Evolutionary conservation across 35 echinoderm and acorn worm species (phyloP).

Genomic region (Heliocidaris erythrogramma): DNA sequence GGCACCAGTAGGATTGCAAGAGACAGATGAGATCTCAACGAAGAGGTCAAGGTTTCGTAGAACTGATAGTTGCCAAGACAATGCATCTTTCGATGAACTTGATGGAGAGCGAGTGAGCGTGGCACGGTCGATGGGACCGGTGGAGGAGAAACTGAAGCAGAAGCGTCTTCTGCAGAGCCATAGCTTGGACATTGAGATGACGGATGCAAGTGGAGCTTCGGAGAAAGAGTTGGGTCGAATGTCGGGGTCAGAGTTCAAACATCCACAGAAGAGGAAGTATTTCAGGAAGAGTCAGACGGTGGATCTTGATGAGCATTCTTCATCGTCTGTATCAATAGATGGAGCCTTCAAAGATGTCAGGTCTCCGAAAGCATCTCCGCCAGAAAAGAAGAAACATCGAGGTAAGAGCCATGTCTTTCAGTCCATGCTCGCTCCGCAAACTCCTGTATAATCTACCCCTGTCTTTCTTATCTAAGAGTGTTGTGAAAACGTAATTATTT

Average conservation of each 20-base stretch:
- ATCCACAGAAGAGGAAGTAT: constrained; percentile 81
- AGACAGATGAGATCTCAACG: constrained; percentile 19
- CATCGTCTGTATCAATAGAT: constrained; percentile 59
- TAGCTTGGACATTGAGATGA: constrained; percentile 55
- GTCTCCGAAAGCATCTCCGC: constrained; percentile 77
- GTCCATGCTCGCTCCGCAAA: not conserved
- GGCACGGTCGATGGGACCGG: constrained; percentile 46
- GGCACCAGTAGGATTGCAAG: constrained; percentile 18
- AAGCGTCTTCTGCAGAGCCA: constrained; percentile 49
- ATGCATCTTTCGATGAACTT: constrained; percentile 54
- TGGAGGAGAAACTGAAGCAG: constrained; percentile 71
- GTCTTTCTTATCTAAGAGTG: not conserved
- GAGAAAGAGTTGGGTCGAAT: constrained; percentile 22
- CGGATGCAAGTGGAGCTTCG: constrained; percentile 23
- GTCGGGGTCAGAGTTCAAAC: constrained; percentile 68
- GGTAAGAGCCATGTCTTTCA: constrained; percentile 54
- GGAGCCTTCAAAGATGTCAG: constrained; percentile 54
- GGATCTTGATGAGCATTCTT: constrained; percentile 57
- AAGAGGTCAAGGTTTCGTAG: constrained; percentile 62
- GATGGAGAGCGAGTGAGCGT: constrained; percentile 31
- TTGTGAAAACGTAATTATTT: not conserved
- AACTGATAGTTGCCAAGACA: constrained; percentile 78
- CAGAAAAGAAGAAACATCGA: constrained; percentile 89
- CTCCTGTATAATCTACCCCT: not conserved
- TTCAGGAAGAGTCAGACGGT: constrained; percentile 48